Base-by-base conservation (phyloP, 2,888 invertebrate genomes). In the Harpalus rubripes region DNA sequence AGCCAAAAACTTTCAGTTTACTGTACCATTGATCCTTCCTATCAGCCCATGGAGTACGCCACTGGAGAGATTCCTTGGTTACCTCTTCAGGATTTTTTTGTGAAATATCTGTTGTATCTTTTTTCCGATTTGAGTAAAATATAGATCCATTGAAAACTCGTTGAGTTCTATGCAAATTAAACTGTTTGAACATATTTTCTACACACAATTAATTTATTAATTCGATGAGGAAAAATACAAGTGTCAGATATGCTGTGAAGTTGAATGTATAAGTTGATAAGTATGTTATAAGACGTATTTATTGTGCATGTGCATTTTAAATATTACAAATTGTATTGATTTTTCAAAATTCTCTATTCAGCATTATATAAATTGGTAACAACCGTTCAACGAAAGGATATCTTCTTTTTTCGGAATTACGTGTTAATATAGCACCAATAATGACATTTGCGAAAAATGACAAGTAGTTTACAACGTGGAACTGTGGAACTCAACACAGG, bases 11-110 rank as follows among this genome's bases (percentile, higher is more conserved):
- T 65, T 93, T 93, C 0, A 95, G 89, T 88, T 94, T 93, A 86
- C 92, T 92, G 85, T 91, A 92, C 92, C 93, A 93, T 88, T 93
- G 93, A 0, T 92, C 93, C 0, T 93, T 92, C 22, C 93, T 91
- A 84, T 95, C 91, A 80, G 93, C 92, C 91, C 93, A 93, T 0
- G 94, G 93, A 72, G 92, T 93, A n/a, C 95, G 92, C 95, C 95
- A 95, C 74, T 93, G 91, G 44, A 94, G 90, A 85, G 93, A 93
- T 63, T 90, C 89, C 88, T 93, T 91, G 4, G 88, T 87, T 74
- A 85, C 85, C 32, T 85, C 85, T 56, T 83, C 83, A 44, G 74
- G 58, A 3, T 74, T 52, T 7, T 52, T 15, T 15, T 80, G 4
- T 59, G 65, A 6, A 63, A 22, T 65, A 18, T 63, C 44, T 63